Evolutionary conservation across 2,888 invertebrate genomes (phyloP).

Genomic region (Sylvicola cinctus): DNA sequence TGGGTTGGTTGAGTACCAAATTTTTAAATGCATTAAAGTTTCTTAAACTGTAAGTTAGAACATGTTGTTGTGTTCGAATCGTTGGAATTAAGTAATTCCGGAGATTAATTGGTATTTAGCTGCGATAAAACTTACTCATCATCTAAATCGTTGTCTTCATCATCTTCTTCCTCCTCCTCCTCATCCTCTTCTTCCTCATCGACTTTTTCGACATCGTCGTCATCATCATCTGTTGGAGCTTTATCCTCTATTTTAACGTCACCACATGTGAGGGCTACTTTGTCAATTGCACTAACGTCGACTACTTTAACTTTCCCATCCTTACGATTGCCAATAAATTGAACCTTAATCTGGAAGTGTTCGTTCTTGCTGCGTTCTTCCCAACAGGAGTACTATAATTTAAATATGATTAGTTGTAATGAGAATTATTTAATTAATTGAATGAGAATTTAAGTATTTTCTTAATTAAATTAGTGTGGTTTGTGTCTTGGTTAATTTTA

Average conservation of each 20-base stretch:
- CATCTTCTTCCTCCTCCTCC: slow-evolving; percentile 9
- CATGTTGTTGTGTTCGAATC: no score
- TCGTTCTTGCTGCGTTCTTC: slow-evolving; percentile 22
- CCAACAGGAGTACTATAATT: slow-evolving; percentile 23
- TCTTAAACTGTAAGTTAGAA: no score
- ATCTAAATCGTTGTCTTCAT: slow-evolving; percentile 7
- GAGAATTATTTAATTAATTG: not conserved
- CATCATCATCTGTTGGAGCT: slow-evolving; percentile 5
- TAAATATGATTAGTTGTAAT: slow-evolving; percentile 1
- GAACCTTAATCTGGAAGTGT: slow-evolving; percentile 19
- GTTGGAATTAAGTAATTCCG: no score
- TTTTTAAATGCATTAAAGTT: no score
- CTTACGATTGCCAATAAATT: slow-evolving; percentile 13
- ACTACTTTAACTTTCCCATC: slow-evolving; percentile 16
- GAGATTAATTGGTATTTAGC: no score
- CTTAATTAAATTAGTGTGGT: no score
- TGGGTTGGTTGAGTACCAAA: no score
- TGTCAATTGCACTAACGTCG: slow-evolving; percentile 9
- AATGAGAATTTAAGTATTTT: not conserved
- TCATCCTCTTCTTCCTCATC: slow-evolving; percentile 9
- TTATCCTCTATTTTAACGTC: not conserved
- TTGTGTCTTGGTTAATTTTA: no score
- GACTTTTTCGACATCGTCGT: slow-evolving; percentile 6
- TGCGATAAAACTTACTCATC: no score
- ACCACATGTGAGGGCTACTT: slow-evolving; percentile 5